Conservation (phyloP, 2,888 invertebrate species). For the Heliconius aoede region DNA sequence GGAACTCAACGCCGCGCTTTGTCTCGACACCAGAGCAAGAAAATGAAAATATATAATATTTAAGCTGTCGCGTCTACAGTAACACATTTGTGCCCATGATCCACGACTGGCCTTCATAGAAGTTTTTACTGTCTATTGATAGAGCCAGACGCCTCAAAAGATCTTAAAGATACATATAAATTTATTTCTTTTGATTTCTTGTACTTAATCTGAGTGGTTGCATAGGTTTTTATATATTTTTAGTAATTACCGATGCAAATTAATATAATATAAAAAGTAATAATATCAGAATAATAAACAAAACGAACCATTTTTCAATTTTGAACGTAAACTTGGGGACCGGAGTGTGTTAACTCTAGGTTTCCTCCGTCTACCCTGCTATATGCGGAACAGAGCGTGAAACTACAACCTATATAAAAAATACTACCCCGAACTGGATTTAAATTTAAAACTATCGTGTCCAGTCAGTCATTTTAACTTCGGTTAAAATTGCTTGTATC, state of each 20-base stretch:
- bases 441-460: background rate
- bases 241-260: too few species aligned
- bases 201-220: background rate
- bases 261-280: too few species aligned
- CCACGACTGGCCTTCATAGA: too few species aligned
- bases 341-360: background rate
- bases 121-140: constrained; percentile 7
- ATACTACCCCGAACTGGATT: background rate
- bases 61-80: too few species aligned
- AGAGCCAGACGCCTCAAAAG: background rate
- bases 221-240: too few species aligned
- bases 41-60: too few species aligned
- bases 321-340: background rate
- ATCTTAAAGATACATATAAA: background rate
- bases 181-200: background rate
- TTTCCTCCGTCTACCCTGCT: background rate
- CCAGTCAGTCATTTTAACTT: background rate
- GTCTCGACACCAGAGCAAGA: too few species aligned
- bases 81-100: too few species aligned
- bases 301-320: too few species aligned
- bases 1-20: too few species aligned
- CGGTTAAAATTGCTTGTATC: background rate
- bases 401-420: background rate
- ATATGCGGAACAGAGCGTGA: background rate
- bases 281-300: too few species aligned